Evolutionary conservation across 2,113 vertebrate species (phyloP).

Genomic region (Tupaia tana): DNA sequence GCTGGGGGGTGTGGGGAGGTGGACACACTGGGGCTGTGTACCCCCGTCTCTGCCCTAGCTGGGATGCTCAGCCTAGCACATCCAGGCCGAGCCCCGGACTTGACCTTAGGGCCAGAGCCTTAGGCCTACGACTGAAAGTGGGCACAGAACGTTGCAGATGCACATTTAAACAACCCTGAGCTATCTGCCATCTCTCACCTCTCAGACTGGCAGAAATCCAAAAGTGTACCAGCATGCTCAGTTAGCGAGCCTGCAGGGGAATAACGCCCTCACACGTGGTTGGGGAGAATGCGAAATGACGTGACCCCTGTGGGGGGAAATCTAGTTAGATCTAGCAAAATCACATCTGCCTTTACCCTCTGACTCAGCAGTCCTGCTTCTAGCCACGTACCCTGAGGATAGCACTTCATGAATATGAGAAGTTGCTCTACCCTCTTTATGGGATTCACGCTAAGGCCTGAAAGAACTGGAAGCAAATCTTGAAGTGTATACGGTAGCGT

Average conservation of each 20-base stretch:
- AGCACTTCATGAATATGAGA: accelerated
- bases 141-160: background rate
- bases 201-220: background rate
- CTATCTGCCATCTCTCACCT: accelerated
- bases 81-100: background rate
- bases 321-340: background rate
- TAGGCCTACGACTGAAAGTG: background rate
- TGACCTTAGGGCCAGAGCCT: background rate
- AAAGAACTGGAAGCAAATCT: background rate
- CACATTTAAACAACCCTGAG: background rate
- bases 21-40: background rate
- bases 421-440: accelerated
- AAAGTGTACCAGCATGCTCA: accelerated
- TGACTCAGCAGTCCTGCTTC: too few species aligned
- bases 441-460: background rate
- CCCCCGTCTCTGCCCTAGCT: accelerated
- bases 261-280: accelerated
- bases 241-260: accelerated
- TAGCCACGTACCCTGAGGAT: background rate
- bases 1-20: accelerated
- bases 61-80: background rate
- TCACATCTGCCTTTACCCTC: accelerated
- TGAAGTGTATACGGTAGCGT: too few species aligned
- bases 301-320: background rate
- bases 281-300: background rate